These are phyloP conservation scores for Masticophis lateralis DNA, from an alignment of 2,797 vertebrate species.

Conservation along the genomic window DNA sequence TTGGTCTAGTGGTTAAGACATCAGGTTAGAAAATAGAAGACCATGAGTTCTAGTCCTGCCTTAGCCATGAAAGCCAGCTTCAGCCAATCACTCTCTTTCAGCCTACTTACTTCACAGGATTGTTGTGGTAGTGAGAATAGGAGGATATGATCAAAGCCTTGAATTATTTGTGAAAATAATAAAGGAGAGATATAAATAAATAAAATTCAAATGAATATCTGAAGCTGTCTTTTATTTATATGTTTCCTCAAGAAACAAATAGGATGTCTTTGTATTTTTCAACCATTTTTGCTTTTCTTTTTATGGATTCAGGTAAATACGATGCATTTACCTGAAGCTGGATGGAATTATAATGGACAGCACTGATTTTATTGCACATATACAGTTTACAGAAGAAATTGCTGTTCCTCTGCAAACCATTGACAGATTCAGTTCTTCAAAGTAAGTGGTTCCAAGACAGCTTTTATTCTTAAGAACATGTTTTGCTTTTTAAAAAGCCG, in stretches of 20 bases:
- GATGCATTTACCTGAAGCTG: not conserved
- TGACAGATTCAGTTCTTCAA: not conserved
- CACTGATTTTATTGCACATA: not conserved
- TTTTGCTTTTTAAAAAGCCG: not conserved
- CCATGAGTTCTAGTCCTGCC: not conserved
- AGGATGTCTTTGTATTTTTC: not conserved
- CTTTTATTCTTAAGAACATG: not conserved
- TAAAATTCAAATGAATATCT: not conserved
- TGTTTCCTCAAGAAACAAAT: not conserved
- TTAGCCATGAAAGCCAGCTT: not conserved
- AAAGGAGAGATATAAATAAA: not conserved
- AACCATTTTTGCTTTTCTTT: not conserved
- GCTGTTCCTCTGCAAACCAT: not conserved
- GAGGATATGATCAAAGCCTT: not conserved
- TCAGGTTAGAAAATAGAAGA: not conserved
- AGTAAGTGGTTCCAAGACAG: not conserved
- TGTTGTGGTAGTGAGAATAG: not conserved
- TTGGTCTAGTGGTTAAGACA: not conserved
- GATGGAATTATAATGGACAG: not conserved
- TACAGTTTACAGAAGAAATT: not conserved
- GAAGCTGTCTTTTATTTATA: not conserved
- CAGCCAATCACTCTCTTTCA: not conserved
- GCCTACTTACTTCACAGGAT: not conserved
- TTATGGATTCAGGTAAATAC: not conserved
- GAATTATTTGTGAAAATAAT: not conserved